These are phyloP conservation scores for Coenobita brevimanus DNA, from an alignment of 1,140 invertebrate species.

Conservation along the genomic window DNA sequence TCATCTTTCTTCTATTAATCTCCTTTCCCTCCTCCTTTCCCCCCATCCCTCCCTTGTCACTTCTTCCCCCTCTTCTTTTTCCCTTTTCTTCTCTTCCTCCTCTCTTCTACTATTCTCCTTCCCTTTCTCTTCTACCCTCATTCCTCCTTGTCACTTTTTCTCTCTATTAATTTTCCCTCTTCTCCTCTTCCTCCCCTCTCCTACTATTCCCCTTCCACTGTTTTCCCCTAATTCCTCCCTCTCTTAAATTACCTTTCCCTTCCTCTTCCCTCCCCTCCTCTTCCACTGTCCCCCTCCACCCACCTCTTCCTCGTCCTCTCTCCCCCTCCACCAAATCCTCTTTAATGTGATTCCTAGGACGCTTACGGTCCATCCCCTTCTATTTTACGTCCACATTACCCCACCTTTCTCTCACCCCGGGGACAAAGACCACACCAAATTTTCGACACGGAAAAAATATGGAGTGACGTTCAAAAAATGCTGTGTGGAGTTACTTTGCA, in stretches of 20 bases:
- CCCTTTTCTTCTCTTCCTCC: conserved; percentile 1
- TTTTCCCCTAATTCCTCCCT: neutral
- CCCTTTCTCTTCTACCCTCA: neutral
- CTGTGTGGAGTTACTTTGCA: too few species aligned
- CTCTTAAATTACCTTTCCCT: neutral
- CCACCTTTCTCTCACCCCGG: too few species aligned
- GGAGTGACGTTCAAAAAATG: too few species aligned
- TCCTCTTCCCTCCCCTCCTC: neutral
- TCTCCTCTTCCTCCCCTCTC: too few species aligned
- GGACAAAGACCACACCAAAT: too few species aligned
- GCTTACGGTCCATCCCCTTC: too few species aligned
- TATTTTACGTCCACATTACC: too few species aligned
- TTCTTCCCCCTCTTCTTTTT: neutral
- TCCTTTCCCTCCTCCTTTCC: neutral
- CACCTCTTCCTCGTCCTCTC: neutral
- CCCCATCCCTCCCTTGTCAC: neutral
- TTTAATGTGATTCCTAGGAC: neutral
- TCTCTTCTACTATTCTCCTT: neutral
- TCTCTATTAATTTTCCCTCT: neutral
- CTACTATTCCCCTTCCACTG: neutral
- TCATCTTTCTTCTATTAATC: neutral
- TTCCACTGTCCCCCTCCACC: neutral
- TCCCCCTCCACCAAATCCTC: neutral
- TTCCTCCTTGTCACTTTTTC: too few species aligned
- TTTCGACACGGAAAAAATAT: too few species aligned